Evolutionary conservation across 2,888 invertebrate species (phyloP), one percentile per base, ranked within the genome.

Genomic region (Eupithecia centaureata): DNA sequence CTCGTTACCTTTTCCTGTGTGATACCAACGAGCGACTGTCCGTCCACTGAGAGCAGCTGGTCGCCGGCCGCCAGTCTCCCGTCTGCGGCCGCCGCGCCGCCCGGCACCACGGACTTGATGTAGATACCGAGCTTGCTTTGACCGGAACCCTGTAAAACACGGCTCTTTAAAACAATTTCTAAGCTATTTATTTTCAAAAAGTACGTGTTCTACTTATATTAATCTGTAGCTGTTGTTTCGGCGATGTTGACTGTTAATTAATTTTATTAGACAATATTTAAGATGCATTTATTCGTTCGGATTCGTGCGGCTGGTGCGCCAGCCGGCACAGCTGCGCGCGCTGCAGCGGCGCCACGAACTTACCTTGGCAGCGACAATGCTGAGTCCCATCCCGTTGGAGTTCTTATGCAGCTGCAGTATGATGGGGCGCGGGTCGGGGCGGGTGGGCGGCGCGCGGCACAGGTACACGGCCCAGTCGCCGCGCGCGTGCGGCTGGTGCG

Each of bases 391-490:
- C 73, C 99, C 99, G 82, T 97, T 98, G 72, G 97, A 96, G 82
- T 98, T 98, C 93, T 99, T 99, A 86, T 98, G 96, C 73, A 99
- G 94, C 84, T 97, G 96, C 78, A 99, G 97, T 65, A 97, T 95
- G 84, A 97, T 96, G 68, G 98, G 93, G 47, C 76, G 73, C 32
- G 78, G 94, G 68, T 58, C 68, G 94, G 94, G 63, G 94, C 94
- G 15, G 95, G 95, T 94, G 95, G 95, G 95, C 94, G 73, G 95
- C 94, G 95, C 84, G 95, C 95, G 68, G 80, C 79, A 72, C 97
- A 98, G 97, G 88, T 99, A 99, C 68, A 99, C 98, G 4, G 98
- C 98, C 99, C 99, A 99, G 77, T 96, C 95, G 32, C 99, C 99
- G 73, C 96, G 95, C 77, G 98, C 97, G 63, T 97, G 97, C 52